phyloP scores from a whole-genome alignment of 2,888 invertebrate species.

The Scaptomyza flava region DNA sequence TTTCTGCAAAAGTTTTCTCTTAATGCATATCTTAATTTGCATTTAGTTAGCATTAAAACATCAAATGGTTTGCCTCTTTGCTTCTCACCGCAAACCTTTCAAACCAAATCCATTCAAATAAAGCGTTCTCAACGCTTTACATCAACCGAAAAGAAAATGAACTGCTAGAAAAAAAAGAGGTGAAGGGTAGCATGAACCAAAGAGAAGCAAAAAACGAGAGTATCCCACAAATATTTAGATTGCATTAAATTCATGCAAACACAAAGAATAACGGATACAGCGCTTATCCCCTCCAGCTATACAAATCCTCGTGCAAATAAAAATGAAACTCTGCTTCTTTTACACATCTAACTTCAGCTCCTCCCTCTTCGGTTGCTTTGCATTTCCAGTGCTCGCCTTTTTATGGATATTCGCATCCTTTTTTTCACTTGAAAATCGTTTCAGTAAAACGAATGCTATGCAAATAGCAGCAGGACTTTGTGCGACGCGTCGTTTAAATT shows the following conservation, averaged over 20 bases:
- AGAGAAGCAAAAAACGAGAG: slow-evolving; percentile 10
- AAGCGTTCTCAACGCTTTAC: slow-evolving; percentile 43
- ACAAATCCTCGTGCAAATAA: slow-evolving; percentile 78
- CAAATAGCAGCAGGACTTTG: slow-evolving; percentile 72
- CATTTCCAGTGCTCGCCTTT: slow-evolving; percentile 49
- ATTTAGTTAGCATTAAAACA: slow-evolving; percentile 42
- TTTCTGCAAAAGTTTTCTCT: slow-evolving; percentile 13
- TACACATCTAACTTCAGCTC: not conserved
- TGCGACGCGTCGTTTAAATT: slow-evolving; percentile 77
- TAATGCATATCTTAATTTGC: slow-evolving; percentile 38
- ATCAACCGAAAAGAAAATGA: slow-evolving; percentile 30
- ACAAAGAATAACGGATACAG: slow-evolving; percentile 78
- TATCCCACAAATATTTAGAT: slow-evolving; percentile 76
- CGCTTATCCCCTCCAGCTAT: slow-evolving; percentile 76
- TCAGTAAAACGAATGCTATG: slow-evolving; percentile 67
- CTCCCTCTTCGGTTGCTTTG: slow-evolving; percentile 9
- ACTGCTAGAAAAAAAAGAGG: slow-evolving; percentile 8
- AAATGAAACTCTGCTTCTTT: slow-evolving; percentile 32
- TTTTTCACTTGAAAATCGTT: slow-evolving; percentile 75
- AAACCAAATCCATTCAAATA: slow-evolving; percentile 58
- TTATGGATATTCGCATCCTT: slow-evolving; percentile 63
- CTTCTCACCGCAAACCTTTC: slow-evolving; percentile 41
- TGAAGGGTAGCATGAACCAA: slow-evolving; percentile 1
- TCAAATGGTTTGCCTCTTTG: slow-evolving; percentile 33
- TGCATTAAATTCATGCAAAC: slow-evolving; percentile 80